A percentile compares a stretch with the other conserved stretches of the same genome.
Conservation (phyloP, 2,797 vertebrate genomes). For the Discoglossus pictus region DNA sequence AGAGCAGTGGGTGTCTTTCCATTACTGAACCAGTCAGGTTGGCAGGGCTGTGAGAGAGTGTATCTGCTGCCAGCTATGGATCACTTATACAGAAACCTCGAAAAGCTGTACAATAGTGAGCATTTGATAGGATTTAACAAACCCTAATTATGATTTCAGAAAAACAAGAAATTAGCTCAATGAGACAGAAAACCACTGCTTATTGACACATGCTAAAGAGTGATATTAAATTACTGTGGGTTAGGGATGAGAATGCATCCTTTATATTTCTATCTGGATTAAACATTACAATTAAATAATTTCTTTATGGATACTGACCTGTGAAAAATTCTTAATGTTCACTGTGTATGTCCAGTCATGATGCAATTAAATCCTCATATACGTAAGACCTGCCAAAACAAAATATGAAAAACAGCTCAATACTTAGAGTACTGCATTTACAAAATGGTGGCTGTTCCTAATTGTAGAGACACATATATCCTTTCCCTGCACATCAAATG, state of each 20-base stretch:
- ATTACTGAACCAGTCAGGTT: background rate
- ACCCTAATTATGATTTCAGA: constrained; percentile 8
- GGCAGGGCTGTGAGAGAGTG: constrained; percentile 14
- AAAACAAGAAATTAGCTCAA: background rate
- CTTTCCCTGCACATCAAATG: too few species aligned
- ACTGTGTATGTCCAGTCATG: too few species aligned
- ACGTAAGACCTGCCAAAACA: too few species aligned
- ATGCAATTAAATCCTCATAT: too few species aligned
- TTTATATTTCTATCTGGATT: background rate
- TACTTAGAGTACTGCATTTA: too few species aligned
- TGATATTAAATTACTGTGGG: too few species aligned
- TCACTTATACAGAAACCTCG: constrained; percentile 1
- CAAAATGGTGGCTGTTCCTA: too few species aligned
- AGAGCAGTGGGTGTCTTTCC: constrained; percentile 15
- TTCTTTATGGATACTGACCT: too few species aligned
- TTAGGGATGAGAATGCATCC: background rate
- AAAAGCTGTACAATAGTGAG: background rate
- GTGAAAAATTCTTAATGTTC: too few species aligned
- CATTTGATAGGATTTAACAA: constrained; percentile 9
- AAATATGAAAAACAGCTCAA: too few species aligned
- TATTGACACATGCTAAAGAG: background rate
- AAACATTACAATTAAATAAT: background rate
- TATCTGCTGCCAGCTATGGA: constrained; percentile 7
- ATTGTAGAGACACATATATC: too few species aligned
- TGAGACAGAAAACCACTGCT: background rate